Base-by-base conservation (phyloP, 2,888 invertebrate genomes). In the Oligia latruncula region DNA sequence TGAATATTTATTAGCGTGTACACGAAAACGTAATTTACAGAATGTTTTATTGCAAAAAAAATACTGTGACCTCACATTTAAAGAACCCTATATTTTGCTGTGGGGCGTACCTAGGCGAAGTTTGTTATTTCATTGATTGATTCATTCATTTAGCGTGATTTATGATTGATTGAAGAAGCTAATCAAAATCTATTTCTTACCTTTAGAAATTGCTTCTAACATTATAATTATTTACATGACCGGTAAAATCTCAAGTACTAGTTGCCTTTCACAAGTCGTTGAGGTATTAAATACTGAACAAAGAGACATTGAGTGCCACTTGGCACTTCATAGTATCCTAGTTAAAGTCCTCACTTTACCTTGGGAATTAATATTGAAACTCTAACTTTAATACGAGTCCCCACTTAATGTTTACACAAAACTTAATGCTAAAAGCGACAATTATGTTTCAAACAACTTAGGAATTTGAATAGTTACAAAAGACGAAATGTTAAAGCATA, bases 281-380 rank as follows among this genome's bases (percentile, higher is more conserved):
- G 49, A 58, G 23, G 40, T 71, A 77, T 62, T 66, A 49, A 62
- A 64, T 60, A 35, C 70, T 1, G 0, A 49, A 66, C 58, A 75
- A 49, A 49, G n/a, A 49, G 55, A 49, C 20, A 71, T 55, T 29
- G 55, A 81, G 20, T 29, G 40, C 60, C 29, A 67, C 29, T 78
- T 55, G 20, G 43, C 49, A 66, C 52, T 35, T n/a, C 20, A 60
- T 35, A 49, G 17, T 13, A 17, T 52, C 20, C 52, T 20, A 66
- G 58, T 17, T 15, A 58, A 66, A 66, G 35, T 66, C 43, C 75
- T 43, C 29, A 52, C 15, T 66, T 71, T 58, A 66, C 55, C 46
- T 46, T 55, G 13, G 29, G 13, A 58, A 62, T 83, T 71, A 62
- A 62, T 62, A 62, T 55, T 83, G n/a, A 78, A 78, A 49, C 17